Evolutionary conservation across 2,888 invertebrate genomes (phyloP), one percentile per base, ranked within the genome.

Genomic region (Agriopis aurantiaria): DNA sequence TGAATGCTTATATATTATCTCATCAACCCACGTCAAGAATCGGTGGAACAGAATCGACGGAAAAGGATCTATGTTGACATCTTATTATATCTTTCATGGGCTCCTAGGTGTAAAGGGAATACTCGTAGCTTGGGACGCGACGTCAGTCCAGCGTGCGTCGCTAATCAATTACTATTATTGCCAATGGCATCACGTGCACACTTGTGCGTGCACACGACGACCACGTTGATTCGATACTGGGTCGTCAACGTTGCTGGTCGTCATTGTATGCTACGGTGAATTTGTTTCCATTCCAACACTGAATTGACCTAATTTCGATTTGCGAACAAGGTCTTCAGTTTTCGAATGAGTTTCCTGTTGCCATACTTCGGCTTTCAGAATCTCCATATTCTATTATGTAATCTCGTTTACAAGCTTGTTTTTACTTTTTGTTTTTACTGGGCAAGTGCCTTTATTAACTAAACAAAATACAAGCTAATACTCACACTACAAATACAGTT

Each of bases 161-260:
- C 86, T 88, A 88, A 90, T 89, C 88, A 91, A 91, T 92, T 90
- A 88, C 83, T 80, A 80, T 92, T 90, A 88, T 83, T 80, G 80
- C 78, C 88, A 87, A 89, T 88, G 83, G 79, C 68, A 79, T 83
- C 83, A 82, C 75, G 76, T 75, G 77, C 80, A 79, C 78, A 79
- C 77, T n/a, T n/a, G n/a, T n/a, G n/a, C 75, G 76, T 75, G 77
- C 80, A 79, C 78, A 79, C 77, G 80, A 78, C 69, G 64, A 73
- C 78, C 82, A 82, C 83, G 82, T 83, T 81, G 80, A 62, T 33
- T 65, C 66, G 51, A 55, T 46, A 41, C 58, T 53, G 41, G 45
- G 45, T 52, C 52, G 58, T 33, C 45, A 65, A n/a, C n/a, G n/a
- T n/a, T n/a, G n/a, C n/a, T n/a, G 45, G 45, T 52, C 52, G 58